These are phyloP conservation scores for Nomada fabriciana DNA, from an alignment of 2,888 invertebrate species.

Conservation along the genomic window DNA sequence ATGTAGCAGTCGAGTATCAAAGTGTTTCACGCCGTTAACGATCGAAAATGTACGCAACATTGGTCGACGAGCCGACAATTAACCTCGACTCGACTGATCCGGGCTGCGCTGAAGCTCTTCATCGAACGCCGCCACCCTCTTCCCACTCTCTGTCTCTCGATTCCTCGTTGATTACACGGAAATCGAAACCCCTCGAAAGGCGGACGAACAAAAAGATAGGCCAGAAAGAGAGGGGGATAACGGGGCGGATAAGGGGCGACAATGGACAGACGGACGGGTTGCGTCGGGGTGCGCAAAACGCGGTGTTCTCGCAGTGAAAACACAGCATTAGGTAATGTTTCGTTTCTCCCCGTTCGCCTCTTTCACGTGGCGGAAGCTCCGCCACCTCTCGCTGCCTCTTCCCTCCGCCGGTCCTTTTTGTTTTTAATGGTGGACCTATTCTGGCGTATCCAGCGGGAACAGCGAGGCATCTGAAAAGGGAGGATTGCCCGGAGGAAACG, in stretches of 20 bases:
- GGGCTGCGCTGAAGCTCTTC: not conserved
- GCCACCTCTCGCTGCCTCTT: constrained; percentile 29
- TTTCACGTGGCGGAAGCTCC: constrained; percentile 34
- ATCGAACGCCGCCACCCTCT: constrained; percentile 1
- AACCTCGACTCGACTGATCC: constrained; percentile 11
- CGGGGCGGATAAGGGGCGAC: constrained; percentile 20
- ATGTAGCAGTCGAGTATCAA: constrained; percentile 16
- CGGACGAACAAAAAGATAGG: constrained; percentile 41
- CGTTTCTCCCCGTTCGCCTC: constrained; percentile 45
- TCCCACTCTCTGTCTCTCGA: constrained; percentile 16
- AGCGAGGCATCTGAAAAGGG: constrained; percentile 50
- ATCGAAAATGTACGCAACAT: constrained; percentile 36
- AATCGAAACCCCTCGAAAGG: constrained; percentile 58
- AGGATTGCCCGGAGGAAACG: constrained; percentile 63
- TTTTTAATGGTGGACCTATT: constrained; percentile 60
- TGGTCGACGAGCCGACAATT: constrained; percentile 40
- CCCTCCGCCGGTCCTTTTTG: constrained; percentile 34
- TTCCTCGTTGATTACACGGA: constrained; percentile 63
- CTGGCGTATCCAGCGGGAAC: constrained; percentile 52
- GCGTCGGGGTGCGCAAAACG: not conserved
- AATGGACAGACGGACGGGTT: constrained; percentile 25
- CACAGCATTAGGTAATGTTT: constrained; percentile 66
- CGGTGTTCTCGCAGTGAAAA: constrained; percentile 59
- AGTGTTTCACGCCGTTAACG: constrained; percentile 38
- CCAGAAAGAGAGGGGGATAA: constrained; percentile 21